Evolutionary conservation across 2,113 vertebrate species (phyloP).

Genomic region (Campylomormyrus tamandua): DNA sequence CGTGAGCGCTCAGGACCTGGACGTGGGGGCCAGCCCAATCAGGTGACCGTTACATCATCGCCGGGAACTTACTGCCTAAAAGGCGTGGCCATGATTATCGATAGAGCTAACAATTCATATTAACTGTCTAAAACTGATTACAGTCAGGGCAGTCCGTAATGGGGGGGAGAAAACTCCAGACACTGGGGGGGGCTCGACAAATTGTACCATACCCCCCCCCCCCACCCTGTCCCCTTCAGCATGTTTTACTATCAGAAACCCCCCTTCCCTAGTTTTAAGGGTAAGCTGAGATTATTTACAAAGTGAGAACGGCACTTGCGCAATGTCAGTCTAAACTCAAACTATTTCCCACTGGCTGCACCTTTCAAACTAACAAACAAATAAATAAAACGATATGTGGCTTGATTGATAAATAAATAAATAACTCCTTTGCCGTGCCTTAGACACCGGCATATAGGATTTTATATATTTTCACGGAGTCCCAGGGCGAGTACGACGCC

Average conservation of each 20-base stretch:
- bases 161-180: background rate
- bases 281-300: background rate
- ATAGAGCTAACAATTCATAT: background rate
- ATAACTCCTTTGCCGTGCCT: background rate
- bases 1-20: slow-evolving; percentile 83
- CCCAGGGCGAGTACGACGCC: background rate
- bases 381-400: background rate
- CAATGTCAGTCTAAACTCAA: background rate
- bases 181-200: background rate
- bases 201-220: background rate
- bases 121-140: background rate
- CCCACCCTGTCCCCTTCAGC: background rate
- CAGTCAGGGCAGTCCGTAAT: background rate
- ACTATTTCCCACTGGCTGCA: background rate
- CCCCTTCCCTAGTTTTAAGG: background rate
- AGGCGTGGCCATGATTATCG: background rate
- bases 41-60: slow-evolving; percentile 56
- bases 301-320: background rate
- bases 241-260: background rate
- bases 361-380: background rate
- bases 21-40: slow-evolving; percentile 75
- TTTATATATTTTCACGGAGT: background rate
- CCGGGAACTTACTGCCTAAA: background rate
- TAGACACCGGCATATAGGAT: background rate
- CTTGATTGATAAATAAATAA: background rate